Percentiles rank a stretch among this genome's conserved stretches.
Conservation (phyloP, 2,888 invertebrate genomes). For the Aproaerema taeniolella region DNA sequence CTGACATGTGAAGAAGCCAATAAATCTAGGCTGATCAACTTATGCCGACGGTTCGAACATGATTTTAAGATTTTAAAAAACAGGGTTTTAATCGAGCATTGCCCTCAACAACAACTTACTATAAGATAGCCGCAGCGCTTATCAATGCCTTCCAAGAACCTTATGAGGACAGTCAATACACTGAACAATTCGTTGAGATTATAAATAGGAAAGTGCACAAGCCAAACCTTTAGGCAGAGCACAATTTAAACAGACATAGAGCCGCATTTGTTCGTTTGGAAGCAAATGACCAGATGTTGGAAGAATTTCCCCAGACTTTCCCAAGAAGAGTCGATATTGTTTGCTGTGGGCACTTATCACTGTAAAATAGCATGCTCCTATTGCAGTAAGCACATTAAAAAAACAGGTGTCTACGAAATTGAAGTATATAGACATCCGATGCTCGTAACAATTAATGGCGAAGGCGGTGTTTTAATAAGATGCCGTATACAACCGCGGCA, state of each 20-base stretch:
- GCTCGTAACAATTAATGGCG: too few relatives aligned
- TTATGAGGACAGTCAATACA: neutral
- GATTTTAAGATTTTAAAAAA: constrained; percentile 6
- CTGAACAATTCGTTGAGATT: neutral
- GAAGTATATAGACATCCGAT: too few relatives aligned
- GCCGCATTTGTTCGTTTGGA: too few relatives aligned
- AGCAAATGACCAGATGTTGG: too few relatives aligned
- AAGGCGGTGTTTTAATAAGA: too few relatives aligned
- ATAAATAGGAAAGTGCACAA: neutral
- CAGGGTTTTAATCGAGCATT: neutral
- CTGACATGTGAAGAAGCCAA: constrained; percentile 9
- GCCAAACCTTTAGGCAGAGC: too few relatives aligned
- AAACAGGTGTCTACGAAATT: constrained; percentile 1
- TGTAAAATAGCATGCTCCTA: constrained; percentile 5
- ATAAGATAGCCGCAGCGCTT: neutral
- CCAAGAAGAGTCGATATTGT: neutral
- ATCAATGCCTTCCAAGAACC: neutral
- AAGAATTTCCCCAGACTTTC: neutral
- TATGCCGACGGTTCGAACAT: constrained; percentile 1
- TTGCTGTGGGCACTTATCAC: constrained; percentile 2
- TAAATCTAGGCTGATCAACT: neutral
- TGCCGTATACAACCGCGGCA: too few relatives aligned
- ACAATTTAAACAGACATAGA: too few relatives aligned
- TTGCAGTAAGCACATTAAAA: constrained; percentile 7
- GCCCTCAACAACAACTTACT: neutral